A percentile compares a stretch with the other conserved stretches of the same genome.
phyloP scores from a whole-genome alignment of 2,797 vertebrate genomes.

The Sphenopsis melanotis region DNA sequence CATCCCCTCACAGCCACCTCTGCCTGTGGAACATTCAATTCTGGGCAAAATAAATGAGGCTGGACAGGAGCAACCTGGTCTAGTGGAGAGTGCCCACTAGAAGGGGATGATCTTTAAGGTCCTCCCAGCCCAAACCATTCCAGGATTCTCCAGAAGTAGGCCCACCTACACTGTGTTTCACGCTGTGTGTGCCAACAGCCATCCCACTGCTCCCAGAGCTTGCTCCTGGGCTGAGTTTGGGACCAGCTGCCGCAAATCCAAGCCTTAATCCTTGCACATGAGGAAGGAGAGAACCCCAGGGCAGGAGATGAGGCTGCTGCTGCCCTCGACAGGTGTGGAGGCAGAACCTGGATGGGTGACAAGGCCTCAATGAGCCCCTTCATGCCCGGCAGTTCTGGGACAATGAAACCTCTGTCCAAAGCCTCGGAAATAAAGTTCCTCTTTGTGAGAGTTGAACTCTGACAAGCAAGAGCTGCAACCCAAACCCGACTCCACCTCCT shows the following conservation, averaged over 20 bases:
- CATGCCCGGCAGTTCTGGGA: neutral
- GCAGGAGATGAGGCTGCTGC: neutral
- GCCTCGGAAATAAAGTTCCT: neutral
- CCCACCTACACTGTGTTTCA: fast-evolving
- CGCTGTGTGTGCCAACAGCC: too few relatives aligned
- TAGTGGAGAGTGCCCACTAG: neutral
- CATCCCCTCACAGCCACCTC: neutral
- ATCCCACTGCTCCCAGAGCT: fast-evolving
- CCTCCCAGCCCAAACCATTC: neutral
- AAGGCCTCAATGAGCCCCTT: neutral
- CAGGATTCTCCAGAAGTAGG: neutral
- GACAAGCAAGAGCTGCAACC: neutral
- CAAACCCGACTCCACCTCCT: neutral
- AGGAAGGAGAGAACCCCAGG: neutral
- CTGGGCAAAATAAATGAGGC: neutral
- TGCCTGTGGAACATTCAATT: fast-evolving
- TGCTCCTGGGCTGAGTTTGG: fast-evolving
- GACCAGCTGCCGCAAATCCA: neutral
- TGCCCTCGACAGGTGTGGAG: neutral
- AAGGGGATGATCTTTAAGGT: neutral
- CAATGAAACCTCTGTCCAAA: constrained; percentile 10
- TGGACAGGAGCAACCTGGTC: neutral
- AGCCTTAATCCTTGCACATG: neutral
- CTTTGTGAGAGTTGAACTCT: neutral
- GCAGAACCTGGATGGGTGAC: neutral